These are phyloP conservation scores for Mus spicilegus DNA, from an alignment of 2,113 vertebrate species.

Conservation along the genomic window DNA sequence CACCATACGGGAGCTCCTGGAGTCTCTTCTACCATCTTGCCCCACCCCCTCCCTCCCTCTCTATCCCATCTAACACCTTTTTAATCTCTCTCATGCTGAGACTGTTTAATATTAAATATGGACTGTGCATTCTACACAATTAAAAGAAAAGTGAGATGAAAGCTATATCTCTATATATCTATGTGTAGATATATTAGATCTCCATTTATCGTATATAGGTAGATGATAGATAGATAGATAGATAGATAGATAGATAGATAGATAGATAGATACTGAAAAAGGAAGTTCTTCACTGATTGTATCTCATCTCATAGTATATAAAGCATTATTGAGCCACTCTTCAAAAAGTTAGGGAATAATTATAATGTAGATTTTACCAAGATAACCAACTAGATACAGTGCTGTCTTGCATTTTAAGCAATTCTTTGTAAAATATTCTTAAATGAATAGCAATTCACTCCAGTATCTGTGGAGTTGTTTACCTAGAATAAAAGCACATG, in stretches of 20 bases:
- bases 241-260: not conserved
- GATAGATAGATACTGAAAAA: not conserved
- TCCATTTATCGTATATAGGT: too few relatives aligned
- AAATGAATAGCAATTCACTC: not conserved
- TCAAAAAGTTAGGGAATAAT: not conserved
- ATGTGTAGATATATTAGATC: too few relatives aligned
- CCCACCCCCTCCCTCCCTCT: too few relatives aligned
- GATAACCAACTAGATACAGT: not conserved
- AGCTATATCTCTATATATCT: too few relatives aligned
- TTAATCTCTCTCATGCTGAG: not conserved
- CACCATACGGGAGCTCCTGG: fast-evolving
- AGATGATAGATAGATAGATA: not conserved
- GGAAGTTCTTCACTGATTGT: not conserved
- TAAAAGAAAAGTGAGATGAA: not conserved
- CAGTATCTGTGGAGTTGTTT: not conserved
- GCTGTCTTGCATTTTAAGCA: not conserved
- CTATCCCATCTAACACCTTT: not conserved
- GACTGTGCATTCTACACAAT: not conserved
- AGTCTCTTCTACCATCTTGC: not conserved
- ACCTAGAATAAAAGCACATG: not conserved
- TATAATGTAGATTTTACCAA: not conserved
- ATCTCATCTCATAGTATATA: constrained; percentile 28
- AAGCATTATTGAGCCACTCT: not conserved
- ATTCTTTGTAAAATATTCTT: not conserved
- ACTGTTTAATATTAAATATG: not conserved